These are phyloP conservation scores for Carettochelys insculpta DNA, from an alignment of 2,113 vertebrate species.

Conservation along the genomic window DNA sequence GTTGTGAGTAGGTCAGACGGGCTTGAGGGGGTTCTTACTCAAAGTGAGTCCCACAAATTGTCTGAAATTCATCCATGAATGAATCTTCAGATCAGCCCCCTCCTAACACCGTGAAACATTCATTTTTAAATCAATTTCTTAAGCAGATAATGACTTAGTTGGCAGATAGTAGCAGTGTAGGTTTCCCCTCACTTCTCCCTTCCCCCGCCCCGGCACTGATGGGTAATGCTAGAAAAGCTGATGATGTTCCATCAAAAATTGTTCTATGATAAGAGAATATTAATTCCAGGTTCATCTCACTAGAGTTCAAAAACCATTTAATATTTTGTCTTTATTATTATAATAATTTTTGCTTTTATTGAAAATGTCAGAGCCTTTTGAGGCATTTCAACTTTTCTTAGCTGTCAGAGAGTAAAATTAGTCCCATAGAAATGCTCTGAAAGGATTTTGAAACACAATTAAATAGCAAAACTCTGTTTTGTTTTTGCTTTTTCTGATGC, in stretches of 20 bases:
- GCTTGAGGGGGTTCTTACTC: neutral
- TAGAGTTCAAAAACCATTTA: neutral
- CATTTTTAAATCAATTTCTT: neutral
- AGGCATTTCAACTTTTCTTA: neutral
- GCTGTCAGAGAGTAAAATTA: neutral
- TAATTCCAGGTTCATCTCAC: neutral
- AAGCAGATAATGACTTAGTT: neutral
- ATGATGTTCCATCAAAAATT: neutral
- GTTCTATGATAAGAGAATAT: neutral
- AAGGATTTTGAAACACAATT: neutral
- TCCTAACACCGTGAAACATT: neutral
- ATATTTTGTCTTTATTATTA: neutral
- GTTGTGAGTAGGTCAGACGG: neutral
- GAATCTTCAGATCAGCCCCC: neutral
- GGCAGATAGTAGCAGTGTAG: neutral
- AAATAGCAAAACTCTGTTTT: neutral
- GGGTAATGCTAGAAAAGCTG: neutral
- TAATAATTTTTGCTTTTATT: neutral
- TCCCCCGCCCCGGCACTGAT: neutral
- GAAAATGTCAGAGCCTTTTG: neutral
- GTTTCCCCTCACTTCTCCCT: no score
- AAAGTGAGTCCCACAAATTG: neutral
- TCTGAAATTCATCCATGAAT: neutral
- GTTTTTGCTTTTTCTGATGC: neutral
- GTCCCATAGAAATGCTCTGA: neutral